Evolutionary conservation across 2,888 invertebrate species (phyloP).

Genomic region (Malachius bipustulatus): DNA sequence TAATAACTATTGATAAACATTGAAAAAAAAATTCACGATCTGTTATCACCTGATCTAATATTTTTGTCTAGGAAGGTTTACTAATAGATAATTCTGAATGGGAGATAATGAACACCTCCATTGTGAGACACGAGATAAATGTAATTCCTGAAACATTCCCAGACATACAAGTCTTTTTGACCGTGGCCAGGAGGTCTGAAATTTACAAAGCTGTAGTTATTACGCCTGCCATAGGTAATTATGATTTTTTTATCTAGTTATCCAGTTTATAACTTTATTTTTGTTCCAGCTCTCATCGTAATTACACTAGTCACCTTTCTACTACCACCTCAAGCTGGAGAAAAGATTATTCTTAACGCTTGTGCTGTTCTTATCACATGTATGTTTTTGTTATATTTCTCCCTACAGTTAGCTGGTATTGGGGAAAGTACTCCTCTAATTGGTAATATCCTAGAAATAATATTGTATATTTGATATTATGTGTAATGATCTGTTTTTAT

Average conservation of each 20-base stretch:
- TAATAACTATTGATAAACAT: too few species aligned
- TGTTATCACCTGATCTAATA: too few species aligned
- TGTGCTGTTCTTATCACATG: conserved; percentile 47
- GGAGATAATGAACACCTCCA: not conserved
- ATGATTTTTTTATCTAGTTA: conserved; percentile 1
- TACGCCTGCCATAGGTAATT: conserved; percentile 46
- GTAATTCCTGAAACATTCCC: too few species aligned
- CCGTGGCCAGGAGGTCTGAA: conserved; percentile 45
- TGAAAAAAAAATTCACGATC: too few species aligned
- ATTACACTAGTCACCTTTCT: conserved; percentile 50
- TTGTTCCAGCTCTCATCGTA: conserved; percentile 46
- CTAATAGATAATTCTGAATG: conserved; percentile 1
- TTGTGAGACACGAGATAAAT: not conserved
- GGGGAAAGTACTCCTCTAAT: conserved; percentile 44
- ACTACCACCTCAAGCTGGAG: conserved; percentile 54
- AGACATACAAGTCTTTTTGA: too few species aligned
- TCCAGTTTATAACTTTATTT: too few species aligned
- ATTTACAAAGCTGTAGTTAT: conserved; percentile 49
- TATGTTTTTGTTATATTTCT: conserved; percentile 52
- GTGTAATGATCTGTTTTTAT: too few species aligned
- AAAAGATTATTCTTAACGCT: conserved; percentile 50
- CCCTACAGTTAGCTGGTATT: conserved; percentile 45
- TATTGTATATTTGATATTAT: too few species aligned
- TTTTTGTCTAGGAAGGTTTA: too few species aligned
- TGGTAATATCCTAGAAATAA: too few species aligned